A percentile compares a stretch with the other conserved stretches of the same genome.
Conservation (phyloP, 2,888 invertebrate genomes). For the Aleiodes testaceus region DNA sequence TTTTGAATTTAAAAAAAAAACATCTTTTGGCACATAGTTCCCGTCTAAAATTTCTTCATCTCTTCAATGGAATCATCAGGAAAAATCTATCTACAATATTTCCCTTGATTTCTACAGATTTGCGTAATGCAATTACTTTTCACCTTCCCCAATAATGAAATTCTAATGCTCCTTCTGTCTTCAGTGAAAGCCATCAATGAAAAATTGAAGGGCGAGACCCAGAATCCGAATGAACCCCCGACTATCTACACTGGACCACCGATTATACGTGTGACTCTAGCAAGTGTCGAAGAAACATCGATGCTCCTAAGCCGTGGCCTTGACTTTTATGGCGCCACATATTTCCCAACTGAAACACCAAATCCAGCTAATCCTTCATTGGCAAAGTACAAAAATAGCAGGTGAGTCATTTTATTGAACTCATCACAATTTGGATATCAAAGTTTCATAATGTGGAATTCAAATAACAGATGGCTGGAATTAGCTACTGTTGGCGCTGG, state of each 20-base stretch:
- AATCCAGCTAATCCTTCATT: slow-evolving; percentile 76
- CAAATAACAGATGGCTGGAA: slow-evolving; percentile 77
- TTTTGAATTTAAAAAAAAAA: no score
- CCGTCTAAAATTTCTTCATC: no score
- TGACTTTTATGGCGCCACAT: slow-evolving; percentile 91
- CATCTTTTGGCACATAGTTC: no score
- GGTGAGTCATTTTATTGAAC: slow-evolving; percentile 56
- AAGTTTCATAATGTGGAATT: slow-evolving; percentile 28
- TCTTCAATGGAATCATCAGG: no score
- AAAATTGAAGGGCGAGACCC: slow-evolving; percentile 66
- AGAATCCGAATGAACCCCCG: slow-evolving; percentile 68
- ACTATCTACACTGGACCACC: slow-evolving; percentile 71
- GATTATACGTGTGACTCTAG: slow-evolving; percentile 73
- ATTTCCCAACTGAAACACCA: slow-evolving; percentile 87
- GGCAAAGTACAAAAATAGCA: slow-evolving; percentile 70
- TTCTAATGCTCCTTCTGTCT: slow-evolving; percentile 46
- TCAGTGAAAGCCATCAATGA: slow-evolving; percentile 69
- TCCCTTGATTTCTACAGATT: no score
- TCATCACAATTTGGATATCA: slow-evolving; percentile 18
- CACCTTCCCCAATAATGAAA: no score
- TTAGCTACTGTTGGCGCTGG: slow-evolving; percentile 79
- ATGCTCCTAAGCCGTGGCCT: slow-evolving; percentile 87
- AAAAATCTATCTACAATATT: no score
- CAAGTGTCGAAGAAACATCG: slow-evolving; percentile 72
- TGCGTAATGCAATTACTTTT: no score